phyloP scores from a whole-genome alignment of 2,888 invertebrate genomes.

The Sinopyrophorus schimmeli region DNA sequence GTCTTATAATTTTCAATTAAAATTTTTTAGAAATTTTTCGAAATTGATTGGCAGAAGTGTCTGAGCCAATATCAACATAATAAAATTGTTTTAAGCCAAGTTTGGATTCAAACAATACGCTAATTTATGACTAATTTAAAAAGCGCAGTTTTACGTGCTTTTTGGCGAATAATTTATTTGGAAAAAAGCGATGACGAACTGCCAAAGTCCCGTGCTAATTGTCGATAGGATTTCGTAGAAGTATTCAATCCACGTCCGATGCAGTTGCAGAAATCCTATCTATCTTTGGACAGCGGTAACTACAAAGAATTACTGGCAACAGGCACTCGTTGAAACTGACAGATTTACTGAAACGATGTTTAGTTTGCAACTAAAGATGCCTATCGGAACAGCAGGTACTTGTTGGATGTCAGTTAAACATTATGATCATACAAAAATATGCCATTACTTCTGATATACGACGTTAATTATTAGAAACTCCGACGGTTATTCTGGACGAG shows the following conservation, averaged over 20 bases:
- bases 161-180: too few relatives aligned
- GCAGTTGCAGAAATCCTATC: slow-evolving; percentile 15
- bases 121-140: too few relatives aligned
- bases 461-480: background rate
- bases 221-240: too few relatives aligned
- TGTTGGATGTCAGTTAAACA: slow-evolving; percentile 20
- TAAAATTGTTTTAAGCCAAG: too few relatives aligned
- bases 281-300: slow-evolving; percentile 16
- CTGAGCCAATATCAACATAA: too few relatives aligned
- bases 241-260: slow-evolving; percentile 15
- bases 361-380: slow-evolving; percentile 26
- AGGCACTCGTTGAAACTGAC: slow-evolving; percentile 17
- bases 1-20: too few relatives aligned
- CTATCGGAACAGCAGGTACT: slow-evolving; percentile 27
- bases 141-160: too few relatives aligned
- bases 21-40: too few relatives aligned
- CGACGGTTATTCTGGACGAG: background rate
- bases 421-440: slow-evolving; percentile 13
- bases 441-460: background rate
- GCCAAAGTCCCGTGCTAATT: too few relatives aligned
- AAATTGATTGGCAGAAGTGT: too few relatives aligned
- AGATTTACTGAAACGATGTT: slow-evolving; percentile 28
- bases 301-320: slow-evolving; percentile 22
- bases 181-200: too few relatives aligned
- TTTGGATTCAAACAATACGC: too few relatives aligned